Evolutionary conservation across 2,113 vertebrate genomes (phyloP).

Genomic region (Elephantulus edwardii): DNA sequence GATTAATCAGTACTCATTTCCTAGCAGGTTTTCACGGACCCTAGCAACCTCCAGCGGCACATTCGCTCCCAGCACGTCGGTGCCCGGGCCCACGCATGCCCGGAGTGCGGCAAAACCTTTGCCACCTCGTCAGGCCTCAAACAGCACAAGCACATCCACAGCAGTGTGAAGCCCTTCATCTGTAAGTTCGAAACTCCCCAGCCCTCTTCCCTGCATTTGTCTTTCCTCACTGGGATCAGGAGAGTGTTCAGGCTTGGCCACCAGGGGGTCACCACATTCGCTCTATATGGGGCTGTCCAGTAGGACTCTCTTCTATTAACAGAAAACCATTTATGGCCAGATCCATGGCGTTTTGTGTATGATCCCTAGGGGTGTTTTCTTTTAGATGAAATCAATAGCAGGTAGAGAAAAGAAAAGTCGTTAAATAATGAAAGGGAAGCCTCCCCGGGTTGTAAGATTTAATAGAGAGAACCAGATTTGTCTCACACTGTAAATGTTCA

Average conservation of each 20-base stretch:
- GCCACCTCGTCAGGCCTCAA: slow-evolving; percentile 99
- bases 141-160: slow-evolving; percentile 99
- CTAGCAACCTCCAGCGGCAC: slow-evolving; percentile 99
- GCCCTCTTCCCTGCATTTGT: slow-evolving; percentile 67
- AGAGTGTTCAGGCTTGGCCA: neutral
- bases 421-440: slow-evolving; percentile 54
- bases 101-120: slow-evolving; percentile 99
- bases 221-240: slow-evolving; percentile 42
- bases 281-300: neutral
- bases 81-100: slow-evolving; percentile 97
- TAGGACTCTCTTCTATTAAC: slow-evolving; percentile 42
- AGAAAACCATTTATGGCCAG: slow-evolving; percentile 66
- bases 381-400: slow-evolving; percentile 64
- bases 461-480: slow-evolving; percentile 39
- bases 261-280: neutral
- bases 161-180: slow-evolving; percentile 99
- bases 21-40: slow-evolving; percentile 99
- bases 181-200: slow-evolving; percentile 93
- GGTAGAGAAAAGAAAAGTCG: slow-evolving; percentile 37
- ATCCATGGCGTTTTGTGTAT: slow-evolving; percentile 40
- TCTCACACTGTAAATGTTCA: slow-evolving; percentile 37
- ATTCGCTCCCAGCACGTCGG: slow-evolving; percentile 99
- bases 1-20: slow-evolving; percentile 92
- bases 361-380: slow-evolving; percentile 59
- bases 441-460: slow-evolving; percentile 14